These are phyloP conservation scores for Halichondria panicea DNA, from an alignment of 37 sponge, comb jelly and placozoan species.

Conservation along the genomic window DNA sequence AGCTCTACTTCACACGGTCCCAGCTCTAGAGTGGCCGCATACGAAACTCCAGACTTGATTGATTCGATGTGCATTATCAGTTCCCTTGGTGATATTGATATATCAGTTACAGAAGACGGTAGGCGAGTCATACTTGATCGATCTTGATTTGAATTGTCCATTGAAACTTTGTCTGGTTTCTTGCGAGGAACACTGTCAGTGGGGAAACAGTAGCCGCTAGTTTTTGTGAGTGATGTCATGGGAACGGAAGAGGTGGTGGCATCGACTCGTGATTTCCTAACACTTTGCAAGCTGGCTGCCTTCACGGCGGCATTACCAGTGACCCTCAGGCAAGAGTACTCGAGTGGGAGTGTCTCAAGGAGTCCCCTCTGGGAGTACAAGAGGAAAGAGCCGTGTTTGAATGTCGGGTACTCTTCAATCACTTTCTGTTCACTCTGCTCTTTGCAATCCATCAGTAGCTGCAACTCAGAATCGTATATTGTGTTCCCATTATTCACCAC, in stretches of 20 bases:
- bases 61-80: conserved; percentile 54
- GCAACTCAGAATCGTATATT: conserved; percentile 59
- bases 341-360: conserved; percentile 54
- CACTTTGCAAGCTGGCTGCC: conserved; percentile 6
- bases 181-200: not conserved
- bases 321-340: conserved; percentile 44
- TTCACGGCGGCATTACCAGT: conserved; percentile 31
- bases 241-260: conserved; percentile 4
- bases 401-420: conserved; percentile 21
- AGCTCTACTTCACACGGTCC: conserved; percentile 41
- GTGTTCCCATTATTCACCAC: conserved; percentile 27
- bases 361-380: conserved; percentile 60
- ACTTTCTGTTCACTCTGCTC: not conserved
- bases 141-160: not conserved
- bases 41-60: conserved; percentile 63
- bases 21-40: conserved; percentile 65
- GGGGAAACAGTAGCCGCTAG: conserved; percentile 29
- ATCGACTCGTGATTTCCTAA: not conserved
- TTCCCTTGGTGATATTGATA: conserved; percentile 24
- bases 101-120: not conserved
- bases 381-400: conserved; percentile 64
- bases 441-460: conserved; percentile 36
- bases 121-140: not conserved
- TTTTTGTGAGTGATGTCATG: conserved; percentile 6
- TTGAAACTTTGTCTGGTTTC: not conserved